These are phyloP conservation scores for Sipha maydis DNA, from an alignment of 2,888 invertebrate species.

Conservation along the genomic window DNA sequence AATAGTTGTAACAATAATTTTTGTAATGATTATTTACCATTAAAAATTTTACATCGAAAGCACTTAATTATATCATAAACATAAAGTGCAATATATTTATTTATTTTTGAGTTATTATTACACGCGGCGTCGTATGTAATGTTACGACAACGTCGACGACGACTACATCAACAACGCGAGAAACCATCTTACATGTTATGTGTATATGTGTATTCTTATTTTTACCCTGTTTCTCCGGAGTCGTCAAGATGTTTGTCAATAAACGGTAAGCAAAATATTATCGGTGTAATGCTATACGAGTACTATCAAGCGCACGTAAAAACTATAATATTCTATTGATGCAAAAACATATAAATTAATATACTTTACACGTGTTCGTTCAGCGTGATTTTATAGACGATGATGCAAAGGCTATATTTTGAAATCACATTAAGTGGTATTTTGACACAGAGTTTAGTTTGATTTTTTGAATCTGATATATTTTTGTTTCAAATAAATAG, in stretches of 20 bases:
- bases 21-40: background rate
- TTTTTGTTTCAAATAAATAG: background rate
- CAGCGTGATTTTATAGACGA: background rate
- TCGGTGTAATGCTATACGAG: too few relatives aligned
- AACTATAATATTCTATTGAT: background rate
- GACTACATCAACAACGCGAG: background rate
- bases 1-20: background rate
- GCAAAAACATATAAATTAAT: background rate
- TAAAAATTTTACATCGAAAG: background rate
- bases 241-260: conserved; percentile 35
- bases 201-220: conserved; percentile 4
- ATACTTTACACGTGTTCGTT: background rate
- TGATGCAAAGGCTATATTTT: background rate
- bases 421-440: conserved; percentile 23
- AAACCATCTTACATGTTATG: background rate
- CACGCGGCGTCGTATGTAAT: background rate
- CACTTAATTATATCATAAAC: background rate
- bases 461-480: background rate
- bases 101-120: background rate
- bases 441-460: conserved; percentile 4
- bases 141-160: background rate
- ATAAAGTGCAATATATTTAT: background rate
- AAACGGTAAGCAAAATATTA: background rate
- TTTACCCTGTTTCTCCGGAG: conserved; percentile 58
- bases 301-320: too few relatives aligned